phyloP scores from a whole-genome alignment of 2,888 invertebrate species.

The Orgyia antiqua region DNA sequence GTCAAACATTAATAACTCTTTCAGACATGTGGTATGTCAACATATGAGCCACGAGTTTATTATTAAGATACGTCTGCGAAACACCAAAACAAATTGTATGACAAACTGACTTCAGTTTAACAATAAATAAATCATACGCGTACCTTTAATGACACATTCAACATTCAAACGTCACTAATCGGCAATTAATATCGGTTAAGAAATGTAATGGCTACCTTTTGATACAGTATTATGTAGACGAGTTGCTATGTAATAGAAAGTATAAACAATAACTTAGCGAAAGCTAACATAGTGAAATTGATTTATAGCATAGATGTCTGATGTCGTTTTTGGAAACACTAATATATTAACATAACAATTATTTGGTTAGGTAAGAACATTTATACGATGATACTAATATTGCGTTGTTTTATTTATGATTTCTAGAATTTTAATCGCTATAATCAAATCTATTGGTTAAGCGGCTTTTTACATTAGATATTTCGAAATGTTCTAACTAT shows the following conservation, averaged over 20 bases:
- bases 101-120: conserved; percentile 13
- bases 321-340: conserved; percentile 69
- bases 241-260: conserved; percentile 63
- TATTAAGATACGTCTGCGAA: conserved; percentile 6
- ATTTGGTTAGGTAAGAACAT: conserved; percentile 57
- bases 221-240: conserved; percentile 50
- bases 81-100: conserved; percentile 16
- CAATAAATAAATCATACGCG: conserved; percentile 29
- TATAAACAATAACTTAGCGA: conserved; percentile 74
- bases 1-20: too few species aligned
- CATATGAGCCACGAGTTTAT: conserved; percentile 3
- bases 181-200: conserved; percentile 54
- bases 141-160: conserved; percentile 37
- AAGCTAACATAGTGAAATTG: conserved; percentile 72
- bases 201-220: conserved; percentile 61
- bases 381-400: conserved; percentile 31
- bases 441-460: too few species aligned
- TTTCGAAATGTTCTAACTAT: too few species aligned
- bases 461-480: too few species aligned
- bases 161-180: conserved; percentile 40
- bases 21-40: too few species aligned
- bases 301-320: conserved; percentile 60
- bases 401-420: too few species aligned
- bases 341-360: conserved; percentile 72
- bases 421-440: too few species aligned